These are phyloP conservation scores for Platyura marginata DNA, from an alignment of 1,140 invertebrate species.

Conservation along the genomic window DNA sequence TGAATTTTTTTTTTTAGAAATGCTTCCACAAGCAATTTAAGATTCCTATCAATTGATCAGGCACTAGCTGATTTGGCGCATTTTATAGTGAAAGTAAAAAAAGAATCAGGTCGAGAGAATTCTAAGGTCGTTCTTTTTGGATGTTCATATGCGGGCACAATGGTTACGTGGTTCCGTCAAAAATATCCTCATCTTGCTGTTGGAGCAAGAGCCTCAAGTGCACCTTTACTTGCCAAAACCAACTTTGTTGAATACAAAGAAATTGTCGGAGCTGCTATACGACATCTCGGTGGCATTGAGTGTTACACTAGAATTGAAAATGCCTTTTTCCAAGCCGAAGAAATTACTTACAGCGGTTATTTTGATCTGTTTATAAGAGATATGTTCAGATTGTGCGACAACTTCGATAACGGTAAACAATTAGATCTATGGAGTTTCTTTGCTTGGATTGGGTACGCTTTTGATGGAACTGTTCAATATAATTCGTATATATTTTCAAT, in stretches of 20 bases:
- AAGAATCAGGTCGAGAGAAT: constrained; percentile 18
- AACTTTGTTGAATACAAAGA: constrained; percentile 34
- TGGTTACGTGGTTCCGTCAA: constrained; percentile 56
- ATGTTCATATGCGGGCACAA: constrained; percentile 54
- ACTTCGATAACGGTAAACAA: constrained; percentile 4
- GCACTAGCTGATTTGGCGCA: constrained; percentile 57
- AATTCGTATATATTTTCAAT: too few relatives aligned
- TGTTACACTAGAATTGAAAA: constrained; percentile 28
- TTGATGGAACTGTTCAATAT: too few relatives aligned
- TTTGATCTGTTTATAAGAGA: constrained; percentile 17
- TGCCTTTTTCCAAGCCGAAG: constrained; percentile 29
- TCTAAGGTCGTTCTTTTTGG: background rate
- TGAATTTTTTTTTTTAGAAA: too few relatives aligned
- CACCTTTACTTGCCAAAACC: constrained; percentile 48
- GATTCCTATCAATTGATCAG: constrained; percentile 52
- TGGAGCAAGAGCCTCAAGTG: constrained; percentile 45
- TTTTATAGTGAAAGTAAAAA: constrained; percentile 46
- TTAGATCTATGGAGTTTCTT: background rate
- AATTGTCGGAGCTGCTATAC: constrained; percentile 11
- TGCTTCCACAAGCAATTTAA: constrained; percentile 45
- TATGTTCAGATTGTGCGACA: constrained; percentile 18
- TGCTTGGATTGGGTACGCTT: background rate
- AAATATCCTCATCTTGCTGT: constrained; percentile 55
- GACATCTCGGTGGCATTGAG: constrained; percentile 20
- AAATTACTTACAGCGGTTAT: constrained; percentile 18